Conservation (phyloP, 2,797 vertebrate species). For the Jordanella pulchra region DNA sequence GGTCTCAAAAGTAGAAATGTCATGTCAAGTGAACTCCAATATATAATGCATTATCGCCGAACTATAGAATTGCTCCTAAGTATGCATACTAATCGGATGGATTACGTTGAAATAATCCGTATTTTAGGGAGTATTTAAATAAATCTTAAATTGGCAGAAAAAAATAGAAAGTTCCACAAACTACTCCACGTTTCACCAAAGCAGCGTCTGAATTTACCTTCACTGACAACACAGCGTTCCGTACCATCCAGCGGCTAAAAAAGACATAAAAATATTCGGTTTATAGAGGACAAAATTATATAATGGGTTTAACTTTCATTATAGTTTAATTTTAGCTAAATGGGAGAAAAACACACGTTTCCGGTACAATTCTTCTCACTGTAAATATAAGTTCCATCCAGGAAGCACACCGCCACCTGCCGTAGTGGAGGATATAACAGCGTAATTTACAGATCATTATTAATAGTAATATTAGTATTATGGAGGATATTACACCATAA, state of each 20-base stretch:
- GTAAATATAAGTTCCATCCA: fast-evolving
- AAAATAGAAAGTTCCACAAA: slow-evolving; percentile 6
- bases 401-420: slow-evolving; percentile 17
- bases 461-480: too few species aligned
- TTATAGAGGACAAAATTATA: fast-evolving
- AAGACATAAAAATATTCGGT: not conserved
- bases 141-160: not conserved
- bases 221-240: not conserved
- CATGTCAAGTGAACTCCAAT: too few species aligned
- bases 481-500: too few species aligned
- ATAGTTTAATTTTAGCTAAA: slow-evolving; percentile 14
- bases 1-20: too few species aligned
- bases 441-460: too few species aligned
- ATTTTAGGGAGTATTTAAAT: fast-evolving
- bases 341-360: not conserved
- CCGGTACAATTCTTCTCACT: not conserved
- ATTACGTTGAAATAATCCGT: fast-evolving
- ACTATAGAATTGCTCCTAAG: fast-evolving
- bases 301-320: slow-evolving; percentile 20
- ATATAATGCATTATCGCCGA: not conserved
- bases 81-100: fast-evolving
- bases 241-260: not conserved
- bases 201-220: slow-evolving; percentile 1
- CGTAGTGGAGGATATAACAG: not conserved
- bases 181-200: not conserved